These are phyloP conservation scores for Rhagophthalmus giganteus DNA, from an alignment of 2,888 invertebrate species.

Conservation along the genomic window DNA sequence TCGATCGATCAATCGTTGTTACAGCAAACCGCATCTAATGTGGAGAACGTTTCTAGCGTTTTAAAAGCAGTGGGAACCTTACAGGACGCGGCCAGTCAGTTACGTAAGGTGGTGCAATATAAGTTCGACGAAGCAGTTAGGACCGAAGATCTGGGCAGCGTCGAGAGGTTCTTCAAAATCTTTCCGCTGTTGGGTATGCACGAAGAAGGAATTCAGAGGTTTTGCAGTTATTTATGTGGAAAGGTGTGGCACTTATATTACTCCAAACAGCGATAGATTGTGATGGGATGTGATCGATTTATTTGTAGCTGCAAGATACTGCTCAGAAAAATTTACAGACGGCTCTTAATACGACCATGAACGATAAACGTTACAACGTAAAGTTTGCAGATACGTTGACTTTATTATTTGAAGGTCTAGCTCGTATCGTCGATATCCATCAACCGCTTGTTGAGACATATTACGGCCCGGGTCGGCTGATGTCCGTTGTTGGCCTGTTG, in stretches of 20 bases:
- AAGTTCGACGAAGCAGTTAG: constrained; percentile 92
- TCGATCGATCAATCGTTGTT: constrained; percentile 87
- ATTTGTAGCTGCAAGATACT: constrained; percentile 62
- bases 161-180: constrained; percentile 95
- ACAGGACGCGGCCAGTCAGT: constrained; percentile 74
- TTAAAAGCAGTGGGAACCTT: constrained; percentile 72
- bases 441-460: constrained; percentile 88
- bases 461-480: constrained; percentile 78
- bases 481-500: constrained; percentile 71
- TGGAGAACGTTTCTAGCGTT: constrained; percentile 71
- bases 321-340: constrained; percentile 72
- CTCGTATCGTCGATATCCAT: constrained; percentile 81
- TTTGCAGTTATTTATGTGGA: constrained; percentile 82
- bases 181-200: constrained; percentile 94
- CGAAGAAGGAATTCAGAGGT: constrained; percentile 84
- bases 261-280: too few relatives aligned
- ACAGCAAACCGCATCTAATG: constrained; percentile 75
- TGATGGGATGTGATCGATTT: too few relatives aligned
- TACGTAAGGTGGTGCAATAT: constrained; percentile 69
- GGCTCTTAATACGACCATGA: constrained; percentile 65
- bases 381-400: constrained; percentile 86
- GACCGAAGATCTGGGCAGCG: constrained; percentile 83
- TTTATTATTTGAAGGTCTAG: constrained; percentile 76
- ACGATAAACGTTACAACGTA: constrained; percentile 73
- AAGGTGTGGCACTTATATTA: too few relatives aligned